Evolutionary conservation across 2,888 invertebrate species (phyloP).

Genomic region (Masnerella sp.): DNA sequence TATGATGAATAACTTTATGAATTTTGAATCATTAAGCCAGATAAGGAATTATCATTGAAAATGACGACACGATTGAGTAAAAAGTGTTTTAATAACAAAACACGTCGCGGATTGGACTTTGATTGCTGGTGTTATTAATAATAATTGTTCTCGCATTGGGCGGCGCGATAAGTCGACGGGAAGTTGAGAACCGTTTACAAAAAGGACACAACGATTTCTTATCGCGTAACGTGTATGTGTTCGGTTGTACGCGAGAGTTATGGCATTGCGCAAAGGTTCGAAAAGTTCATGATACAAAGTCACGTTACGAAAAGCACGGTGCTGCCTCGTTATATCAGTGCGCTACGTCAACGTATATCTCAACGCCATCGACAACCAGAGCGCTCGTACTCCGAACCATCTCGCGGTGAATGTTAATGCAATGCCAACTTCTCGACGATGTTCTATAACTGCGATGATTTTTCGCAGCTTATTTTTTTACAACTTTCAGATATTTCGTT

Average conservation of each 20-base stretch:
- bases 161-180: slow-evolving; percentile 8
- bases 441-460: slow-evolving; percentile 20
- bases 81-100: not conserved
- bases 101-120: slow-evolving; percentile 3
- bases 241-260: slow-evolving; percentile 57
- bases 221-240: slow-evolving; percentile 37
- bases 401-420: slow-evolving; percentile 60
- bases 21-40: too few relatives aligned
- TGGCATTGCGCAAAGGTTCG: slow-evolving; percentile 73
- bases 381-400: slow-evolving; percentile 52
- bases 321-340: slow-evolving; percentile 46
- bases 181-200: slow-evolving; percentile 40
- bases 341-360: slow-evolving; percentile 48
- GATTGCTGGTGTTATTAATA: slow-evolving; percentile 15
- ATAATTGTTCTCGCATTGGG: slow-evolving; percentile 7
- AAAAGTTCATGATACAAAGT: slow-evolving; percentile 78
- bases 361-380: slow-evolving; percentile 56
- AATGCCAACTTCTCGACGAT: slow-evolving; percentile 50
- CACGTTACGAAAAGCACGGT: slow-evolving; percentile 70
- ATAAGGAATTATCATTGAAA: too few relatives aligned
- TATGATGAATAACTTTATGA: too few relatives aligned
- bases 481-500: too few relatives aligned
- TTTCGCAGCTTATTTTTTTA: slow-evolving; percentile 30
- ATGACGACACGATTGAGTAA: too few relatives aligned
- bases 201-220: slow-evolving; percentile 47